phyloP scores from a whole-genome alignment of 1,140 invertebrate species.

The Papilio glaucus region DNA sequence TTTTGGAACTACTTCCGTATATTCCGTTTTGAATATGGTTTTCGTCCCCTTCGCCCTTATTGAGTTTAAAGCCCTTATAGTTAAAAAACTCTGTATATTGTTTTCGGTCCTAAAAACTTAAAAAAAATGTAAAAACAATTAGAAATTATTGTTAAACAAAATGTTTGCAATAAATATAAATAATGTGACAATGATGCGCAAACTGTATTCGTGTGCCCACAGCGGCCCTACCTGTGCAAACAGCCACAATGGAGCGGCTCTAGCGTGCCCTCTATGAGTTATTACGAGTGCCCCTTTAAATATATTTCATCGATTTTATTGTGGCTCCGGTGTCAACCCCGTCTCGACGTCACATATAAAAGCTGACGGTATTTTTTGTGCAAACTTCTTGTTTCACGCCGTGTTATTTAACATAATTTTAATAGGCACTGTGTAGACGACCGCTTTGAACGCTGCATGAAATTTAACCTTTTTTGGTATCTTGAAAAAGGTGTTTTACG shows the following conservation, averaged over 20 bases:
- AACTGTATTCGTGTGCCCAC: slow-evolving; percentile 39
- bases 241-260: slow-evolving; percentile 59
- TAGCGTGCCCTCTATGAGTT: slow-evolving; percentile 67
- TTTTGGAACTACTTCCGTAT: too few species aligned
- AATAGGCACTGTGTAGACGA: slow-evolving; percentile 15
- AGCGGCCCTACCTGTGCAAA: slow-evolving; percentile 73
- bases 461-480: slow-evolving; percentile 4
- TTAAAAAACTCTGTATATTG: too few species aligned
- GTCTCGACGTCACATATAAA: slow-evolving; percentile 76
- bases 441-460: slow-evolving; percentile 23
- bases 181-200: slow-evolving; percentile 36
- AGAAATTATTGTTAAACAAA: slow-evolving; percentile 17
- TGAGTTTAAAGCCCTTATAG: too few species aligned
- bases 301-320: slow-evolving; percentile 83
- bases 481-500: background rate
- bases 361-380: slow-evolving; percentile 64
- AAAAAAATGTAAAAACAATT: slow-evolving; percentile 13
- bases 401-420: slow-evolving; percentile 45
- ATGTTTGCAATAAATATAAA: slow-evolving; percentile 36
- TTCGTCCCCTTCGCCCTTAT: too few species aligned
- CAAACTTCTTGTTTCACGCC: slow-evolving; percentile 58
- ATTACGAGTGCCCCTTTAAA: slow-evolving; percentile 64
- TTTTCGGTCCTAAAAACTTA: background rate
- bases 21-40: too few species aligned
- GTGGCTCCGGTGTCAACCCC: slow-evolving; percentile 80